Evolutionary conservation across 2,113 vertebrate species (phyloP).

Genomic region (Mormyrus iriodes): DNA sequence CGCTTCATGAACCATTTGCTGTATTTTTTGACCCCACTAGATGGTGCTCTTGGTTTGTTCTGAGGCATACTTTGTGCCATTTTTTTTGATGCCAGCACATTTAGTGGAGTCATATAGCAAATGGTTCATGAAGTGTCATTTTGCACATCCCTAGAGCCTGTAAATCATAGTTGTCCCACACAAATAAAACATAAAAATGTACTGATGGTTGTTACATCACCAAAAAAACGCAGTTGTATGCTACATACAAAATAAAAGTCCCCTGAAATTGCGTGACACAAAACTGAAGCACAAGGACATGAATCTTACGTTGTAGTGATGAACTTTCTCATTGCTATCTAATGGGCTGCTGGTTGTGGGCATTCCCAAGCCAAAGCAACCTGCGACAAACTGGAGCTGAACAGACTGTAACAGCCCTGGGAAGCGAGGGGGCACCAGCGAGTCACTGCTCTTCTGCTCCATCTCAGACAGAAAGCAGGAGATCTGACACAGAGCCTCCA

Average conservation of each 20-base stretch:
- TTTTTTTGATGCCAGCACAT: neutral
- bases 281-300: neutral
- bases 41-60: neutral
- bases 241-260: neutral
- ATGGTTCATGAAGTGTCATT: neutral
- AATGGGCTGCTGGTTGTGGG: conserved; percentile 47
- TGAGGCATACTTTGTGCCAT: neutral
- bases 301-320: conserved; percentile 63
- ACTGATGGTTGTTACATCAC: neutral
- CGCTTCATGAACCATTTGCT: neutral
- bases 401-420: conserved; percentile 62
- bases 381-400: conserved; percentile 70
- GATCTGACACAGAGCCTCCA: conserved; percentile 68
- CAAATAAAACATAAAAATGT: neutral
- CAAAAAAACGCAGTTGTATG: neutral
- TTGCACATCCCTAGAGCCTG: neutral
- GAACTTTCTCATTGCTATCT: conserved; percentile 50
- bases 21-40: neutral
- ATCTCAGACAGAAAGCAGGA: conserved; percentile 67
- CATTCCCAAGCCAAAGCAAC: conserved; percentile 64
- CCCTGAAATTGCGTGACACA: neutral
- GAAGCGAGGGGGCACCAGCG: conserved; percentile 41
- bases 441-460: conserved; percentile 57
- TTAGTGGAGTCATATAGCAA: neutral
- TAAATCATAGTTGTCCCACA: neutral